Base-by-base conservation (phyloP, 2,888 invertebrate genomes). In the Drosophila suboccidentalis region DNA sequence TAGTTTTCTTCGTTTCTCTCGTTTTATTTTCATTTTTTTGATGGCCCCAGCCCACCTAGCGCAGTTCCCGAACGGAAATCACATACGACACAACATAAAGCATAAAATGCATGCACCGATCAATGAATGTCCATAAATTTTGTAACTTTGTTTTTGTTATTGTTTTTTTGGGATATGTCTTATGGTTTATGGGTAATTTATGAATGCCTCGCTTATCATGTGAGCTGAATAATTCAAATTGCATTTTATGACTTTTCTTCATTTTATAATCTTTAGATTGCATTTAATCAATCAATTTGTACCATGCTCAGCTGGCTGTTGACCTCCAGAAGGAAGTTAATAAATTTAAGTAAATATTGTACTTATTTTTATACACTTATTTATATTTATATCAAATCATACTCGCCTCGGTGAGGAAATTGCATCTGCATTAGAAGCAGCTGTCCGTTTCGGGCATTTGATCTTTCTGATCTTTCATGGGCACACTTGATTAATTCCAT, bases 401-500 rank as follows among this genome's bases (percentile, higher is more conserved):
- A 19, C 4, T 41, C 41, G 11, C 1, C 2, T 13, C 13, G 11
- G n/a, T 15, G 3, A 10, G 17, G 41, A 26, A 44, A 50, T 32
- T 50, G 43, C 76, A 77, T 79, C 80, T 75, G 76, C 57, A 54
- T 47, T 2, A 8, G 26, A 4, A 22, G 54, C 80, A 75, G 78
- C 78, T 80, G 78, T 54, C 13, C 55, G 36, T 8, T 66, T 34
- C 26, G 22, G 43, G 1, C 43, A 39, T 51, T 55, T 70, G 50
- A 5, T 26, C 26, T 26, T 26, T 26, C 5, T 26, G 38, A 59
- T 78, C 59, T 69, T 75, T 86, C 82, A 84, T 80, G 77, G 87
- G 74, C 80, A 89, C 86, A 85, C 88, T 87, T 87, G 86, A 88
- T 87, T 90, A 87, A 89, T 89, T 83, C 70, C 73, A 66, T 90